Evolutionary conservation across 2,113 vertebrate species (phyloP).

Genomic region (Lipophrys pholis): DNA sequence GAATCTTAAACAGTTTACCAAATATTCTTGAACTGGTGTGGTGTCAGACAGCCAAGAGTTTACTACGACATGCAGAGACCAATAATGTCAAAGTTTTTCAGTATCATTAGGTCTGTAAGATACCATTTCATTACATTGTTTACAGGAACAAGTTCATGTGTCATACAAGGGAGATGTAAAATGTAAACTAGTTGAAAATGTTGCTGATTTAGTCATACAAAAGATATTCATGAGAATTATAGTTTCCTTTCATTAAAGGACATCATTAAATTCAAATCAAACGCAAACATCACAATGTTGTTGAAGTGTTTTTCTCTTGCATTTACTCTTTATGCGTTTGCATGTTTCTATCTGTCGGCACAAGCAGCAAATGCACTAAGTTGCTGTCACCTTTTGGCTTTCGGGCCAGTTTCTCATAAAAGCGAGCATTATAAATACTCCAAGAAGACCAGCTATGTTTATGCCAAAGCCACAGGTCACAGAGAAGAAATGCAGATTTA

Average conservation of each 20-base stretch:
- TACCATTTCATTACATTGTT: not conserved
- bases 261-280: too few species aligned
- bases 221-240: too few species aligned
- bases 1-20: too few species aligned
- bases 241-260: too few species aligned
- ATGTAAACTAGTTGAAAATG: not conserved
- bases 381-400: slow-evolving; percentile 51
- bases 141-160: not conserved
- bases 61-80: too few species aligned
- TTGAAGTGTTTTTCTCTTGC: slow-evolving; percentile 7
- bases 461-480: slow-evolving; percentile 62
- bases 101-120: too few species aligned
- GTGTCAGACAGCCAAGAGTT: too few species aligned
- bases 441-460: slow-evolving; percentile 45
- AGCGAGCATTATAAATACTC: slow-evolving; percentile 61
- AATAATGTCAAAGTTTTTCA: too few species aligned
- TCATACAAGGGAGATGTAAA: too few species aligned
- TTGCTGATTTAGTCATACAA: not conserved
- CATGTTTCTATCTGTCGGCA: slow-evolving; percentile 28
- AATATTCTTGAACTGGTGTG: too few species aligned
- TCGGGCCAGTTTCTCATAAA: slow-evolving; percentile 50
- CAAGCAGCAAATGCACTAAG: slow-evolving; percentile 34
- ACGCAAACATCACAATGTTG: not conserved
- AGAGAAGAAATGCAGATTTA: slow-evolving; percentile 67
- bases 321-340: not conserved